These are phyloP conservation scores for Grus americana DNA, from an alignment of 2,113 vertebrate species.

Conservation along the genomic window DNA sequence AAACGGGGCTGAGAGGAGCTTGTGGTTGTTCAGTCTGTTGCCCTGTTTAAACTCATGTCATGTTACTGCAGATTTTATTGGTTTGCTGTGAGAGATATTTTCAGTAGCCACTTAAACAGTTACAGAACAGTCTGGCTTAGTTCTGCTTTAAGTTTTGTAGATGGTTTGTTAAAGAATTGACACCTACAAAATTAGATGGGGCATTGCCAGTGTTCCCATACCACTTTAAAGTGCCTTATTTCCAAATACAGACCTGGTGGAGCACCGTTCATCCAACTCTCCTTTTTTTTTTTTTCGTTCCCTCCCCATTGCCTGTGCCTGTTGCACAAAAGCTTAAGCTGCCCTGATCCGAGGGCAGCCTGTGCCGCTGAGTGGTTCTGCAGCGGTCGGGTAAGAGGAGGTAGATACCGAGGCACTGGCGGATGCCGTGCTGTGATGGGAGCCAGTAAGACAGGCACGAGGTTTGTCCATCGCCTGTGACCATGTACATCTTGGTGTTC, in stretches of 20 bases:
- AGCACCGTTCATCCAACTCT: neutral
- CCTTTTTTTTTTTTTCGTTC: neutral
- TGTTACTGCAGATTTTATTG: neutral
- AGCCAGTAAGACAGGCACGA: neutral
- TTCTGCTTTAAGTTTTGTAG: neutral
- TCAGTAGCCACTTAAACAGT: rapidly evolving
- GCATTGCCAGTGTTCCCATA: neutral
- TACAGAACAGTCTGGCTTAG: neutral
- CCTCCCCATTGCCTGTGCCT: neutral
- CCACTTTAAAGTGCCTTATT: neutral
- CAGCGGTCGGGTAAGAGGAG: neutral
- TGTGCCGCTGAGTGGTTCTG: neutral
- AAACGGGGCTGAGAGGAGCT: neutral
- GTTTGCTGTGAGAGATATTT: neutral
- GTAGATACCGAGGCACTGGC: neutral
- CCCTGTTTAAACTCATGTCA: neutral
- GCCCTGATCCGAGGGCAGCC: neutral
- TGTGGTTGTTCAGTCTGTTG: neutral
- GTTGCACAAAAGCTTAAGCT: neutral
- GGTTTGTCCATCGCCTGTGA: neutral
- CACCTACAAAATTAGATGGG: neutral
- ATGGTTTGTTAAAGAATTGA: neutral
- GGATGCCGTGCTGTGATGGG: neutral
- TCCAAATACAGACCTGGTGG: neutral
- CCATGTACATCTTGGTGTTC: rapidly evolving